Percentiles rank a stretch among this genome's conserved stretches.
Evolutionary conservation across 1,140 invertebrate genomes (phyloP).

Genomic region (Aphis gossypii): DNA sequence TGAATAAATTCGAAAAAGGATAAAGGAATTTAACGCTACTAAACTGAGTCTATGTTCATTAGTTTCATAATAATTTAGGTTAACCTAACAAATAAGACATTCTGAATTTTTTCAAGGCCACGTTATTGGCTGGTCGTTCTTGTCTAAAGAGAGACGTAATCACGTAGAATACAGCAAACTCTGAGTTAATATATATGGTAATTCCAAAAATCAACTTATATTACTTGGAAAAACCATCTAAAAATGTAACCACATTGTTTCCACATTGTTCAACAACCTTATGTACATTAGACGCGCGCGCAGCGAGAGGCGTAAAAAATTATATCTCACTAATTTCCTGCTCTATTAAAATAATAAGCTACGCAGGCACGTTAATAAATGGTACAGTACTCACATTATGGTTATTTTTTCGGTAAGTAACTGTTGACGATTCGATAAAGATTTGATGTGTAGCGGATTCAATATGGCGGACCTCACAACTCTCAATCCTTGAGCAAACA

Average conservation of each 20-base stretch:
- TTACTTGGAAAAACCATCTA: neutral
- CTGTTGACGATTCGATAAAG: neutral
- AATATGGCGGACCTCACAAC: constrained; percentile 49
- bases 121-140: too few species aligned
- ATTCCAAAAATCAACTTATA: neutral
- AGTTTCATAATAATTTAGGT: neutral
- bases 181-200: neutral
- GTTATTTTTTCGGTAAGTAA: constrained; percentile 23
- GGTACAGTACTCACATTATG: neutral
- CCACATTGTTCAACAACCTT: neutral
- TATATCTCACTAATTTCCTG: neutral
- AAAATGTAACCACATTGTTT: neutral
- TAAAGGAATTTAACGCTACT: neutral
- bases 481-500: constrained; percentile 51
- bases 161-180: neutral
- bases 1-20: neutral
- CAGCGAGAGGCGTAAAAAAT: neutral
- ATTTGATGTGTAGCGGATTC: constrained; percentile 16
- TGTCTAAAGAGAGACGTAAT: too few species aligned
- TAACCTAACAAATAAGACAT: neutral
- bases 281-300: neutral
- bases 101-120: neutral
- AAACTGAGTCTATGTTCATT: neutral
- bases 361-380: neutral
- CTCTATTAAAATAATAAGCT: neutral